Base-by-base conservation (phyloP, 2,113 vertebrate species). In the Limanda limanda region DNA sequence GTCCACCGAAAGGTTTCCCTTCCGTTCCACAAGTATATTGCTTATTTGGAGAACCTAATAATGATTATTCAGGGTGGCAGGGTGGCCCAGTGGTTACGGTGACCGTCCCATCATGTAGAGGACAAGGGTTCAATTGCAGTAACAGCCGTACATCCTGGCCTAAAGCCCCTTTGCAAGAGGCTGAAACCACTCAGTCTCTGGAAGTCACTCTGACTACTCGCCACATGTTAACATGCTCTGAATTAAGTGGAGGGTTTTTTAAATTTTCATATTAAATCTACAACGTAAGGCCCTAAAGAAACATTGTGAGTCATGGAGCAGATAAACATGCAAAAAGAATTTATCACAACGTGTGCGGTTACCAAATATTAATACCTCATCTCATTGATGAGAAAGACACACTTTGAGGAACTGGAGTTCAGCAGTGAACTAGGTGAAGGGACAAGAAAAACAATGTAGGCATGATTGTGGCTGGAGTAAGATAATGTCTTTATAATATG, bases 11-110 rank as follows among this genome's bases (percentile, higher is more conserved):
- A 92, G 89, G 91, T 91, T 91, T 90, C 86, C 88, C 90, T 93
- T 94, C 92, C 86, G 83, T 73, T 91, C 81, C 76, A 55, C 78
- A 86, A 93, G 86, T 86, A 89, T 88, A 88, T 89, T 82, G 89
- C 88, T 92, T 91, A 84, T 92, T 91, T 82, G 90, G 87, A 89
- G 88, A 86, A 90, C 83, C 83, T 78, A 87, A 85, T 90, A 89
- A 91, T 67, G 80, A 86, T 83, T 76, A 85, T 83, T 79, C 78
- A 82, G 81, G 81, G 79, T 47, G 69, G 74, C 71, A 75, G 83
- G 60, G 68, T 74, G 69, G 76, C 67, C 79, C 70, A 2, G 87
- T 71, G 87, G 85, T 89, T 86, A 72, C 63, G 70, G 76, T 85
- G 84, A 87, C 81, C 69, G 11, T 48, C 60, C 76, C 77, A 86